Base-by-base conservation (phyloP, 2,797 vertebrate genomes). In the Esox lucius region DNA sequence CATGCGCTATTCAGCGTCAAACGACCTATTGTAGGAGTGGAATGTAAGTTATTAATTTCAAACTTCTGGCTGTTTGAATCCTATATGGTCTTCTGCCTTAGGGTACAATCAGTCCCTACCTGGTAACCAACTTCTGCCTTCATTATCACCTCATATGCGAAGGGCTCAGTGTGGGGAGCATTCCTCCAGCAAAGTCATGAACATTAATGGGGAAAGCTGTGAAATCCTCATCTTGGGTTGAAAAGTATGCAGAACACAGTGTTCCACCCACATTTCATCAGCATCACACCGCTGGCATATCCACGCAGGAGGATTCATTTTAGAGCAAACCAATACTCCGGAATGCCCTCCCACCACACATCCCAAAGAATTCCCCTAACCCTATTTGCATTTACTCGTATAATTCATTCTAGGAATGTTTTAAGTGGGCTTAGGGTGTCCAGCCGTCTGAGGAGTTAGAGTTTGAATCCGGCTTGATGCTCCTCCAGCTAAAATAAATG, bases 201-300 rank as follows among this genome's bases (percentile, higher is more conserved):
- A 62, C 28, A 62, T 24, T 16, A 26, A 16, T 62, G 61, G 24
- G 24, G 26, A 28, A 28, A 62, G 13, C 61, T 62, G 13, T 62
- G 61, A 62, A 62, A 62, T 62, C 11, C 9, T 62, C 61, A 62
- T 62, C 24, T 62, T 22, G 24, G 61, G 61, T 28, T 62, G 61
- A 62, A 28, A 56, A 56, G 53, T 53, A 56, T 19, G 19, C 19
- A 56, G 19, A 22, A 56, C 53, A 56, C 12, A 28, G 4, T 28
- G 12, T 62, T 28, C 22, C 24, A 62, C 61, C 61, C 61, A 62
- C 24, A 62, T 62, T 62, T 62, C 11, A 62, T 62, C 61, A 62
- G 61, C 22, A 26, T n/a, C 61, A 62, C 26, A 62, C 61, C 61
- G 5, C 61, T 13, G 12, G 61, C 22, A 62, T 62, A 62, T 62